phyloP scores from a whole-genome alignment of 2,797 vertebrate species.

The Tachyglossus aculeatus region DNA sequence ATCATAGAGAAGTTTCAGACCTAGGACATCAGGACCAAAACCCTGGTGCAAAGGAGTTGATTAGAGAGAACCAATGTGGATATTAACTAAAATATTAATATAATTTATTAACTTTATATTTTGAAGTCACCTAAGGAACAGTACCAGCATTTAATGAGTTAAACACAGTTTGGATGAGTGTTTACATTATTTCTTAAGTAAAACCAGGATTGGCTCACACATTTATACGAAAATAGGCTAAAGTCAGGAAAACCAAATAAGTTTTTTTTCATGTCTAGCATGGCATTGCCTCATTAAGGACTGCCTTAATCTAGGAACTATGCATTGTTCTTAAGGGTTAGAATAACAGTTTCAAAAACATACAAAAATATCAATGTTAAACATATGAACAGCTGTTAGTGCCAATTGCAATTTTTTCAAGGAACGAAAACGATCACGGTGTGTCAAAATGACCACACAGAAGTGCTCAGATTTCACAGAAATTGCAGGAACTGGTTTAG shows the following conservation, averaged over 20 bases:
- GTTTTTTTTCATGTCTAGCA: constrained; percentile 25
- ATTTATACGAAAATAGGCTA: constrained; percentile 20
- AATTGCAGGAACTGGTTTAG: no score
- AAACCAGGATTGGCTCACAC: constrained; percentile 17
- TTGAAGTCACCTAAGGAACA: constrained; percentile 11
- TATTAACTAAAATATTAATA: constrained; percentile 10
- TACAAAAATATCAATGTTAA: constrained; percentile 35
- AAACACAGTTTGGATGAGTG: background rate
- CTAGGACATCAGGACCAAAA: no score
- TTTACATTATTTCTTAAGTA: constrained; percentile 17
- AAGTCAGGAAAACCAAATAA: constrained; percentile 34
- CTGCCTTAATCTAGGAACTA: constrained; percentile 21
- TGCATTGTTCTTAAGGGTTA: background rate
- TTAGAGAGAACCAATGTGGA: no score
- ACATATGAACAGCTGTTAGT: constrained; percentile 18
- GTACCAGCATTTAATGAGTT: constrained; percentile 8
- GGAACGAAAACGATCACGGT: no score
- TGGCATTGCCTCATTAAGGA: constrained; percentile 24
- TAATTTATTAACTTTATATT: constrained; percentile 5
- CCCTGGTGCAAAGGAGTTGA: no score
- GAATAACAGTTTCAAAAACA: constrained; percentile 21
- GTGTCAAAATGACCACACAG: no score
- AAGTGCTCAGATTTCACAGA: no score
- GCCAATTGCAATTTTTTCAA: constrained; percentile 19
- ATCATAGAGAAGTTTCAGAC: no score